These are phyloP conservation scores for Ganaspis sp. DNA, from an alignment of 1,140 invertebrate species.

Conservation along the genomic window DNA sequence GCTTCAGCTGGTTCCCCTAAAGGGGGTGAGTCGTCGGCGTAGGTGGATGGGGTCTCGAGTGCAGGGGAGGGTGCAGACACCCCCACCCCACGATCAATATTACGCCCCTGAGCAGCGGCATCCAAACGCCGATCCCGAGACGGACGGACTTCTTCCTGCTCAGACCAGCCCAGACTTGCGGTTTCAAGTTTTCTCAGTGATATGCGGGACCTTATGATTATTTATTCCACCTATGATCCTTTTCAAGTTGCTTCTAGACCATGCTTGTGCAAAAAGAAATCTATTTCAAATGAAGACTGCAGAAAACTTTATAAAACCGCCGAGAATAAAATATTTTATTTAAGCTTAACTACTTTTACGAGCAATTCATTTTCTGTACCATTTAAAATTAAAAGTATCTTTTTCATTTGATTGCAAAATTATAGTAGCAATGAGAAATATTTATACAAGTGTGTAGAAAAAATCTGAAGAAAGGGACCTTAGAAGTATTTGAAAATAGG, in stretches of 20 bases:
- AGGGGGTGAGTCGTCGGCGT: conserved; percentile 34
- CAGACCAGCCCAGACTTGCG: conserved; percentile 57
- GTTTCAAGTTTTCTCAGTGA: conserved; percentile 60
- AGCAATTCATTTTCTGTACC: too few relatives aligned
- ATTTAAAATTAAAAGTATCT: too few relatives aligned
- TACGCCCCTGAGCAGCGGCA: conserved; percentile 71
- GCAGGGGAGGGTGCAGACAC: conserved; percentile 68
- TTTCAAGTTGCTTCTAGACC: neutral
- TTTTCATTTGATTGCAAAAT: too few relatives aligned
- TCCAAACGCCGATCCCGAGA: conserved; percentile 71
- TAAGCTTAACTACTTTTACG: too few relatives aligned
- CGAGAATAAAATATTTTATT: too few relatives aligned
- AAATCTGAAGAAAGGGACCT: too few relatives aligned
- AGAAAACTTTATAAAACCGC: too few relatives aligned
- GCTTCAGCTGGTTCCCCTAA: conserved; percentile 64
- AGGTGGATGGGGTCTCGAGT: conserved; percentile 45
- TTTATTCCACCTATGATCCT: neutral
- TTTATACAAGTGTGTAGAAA: too few relatives aligned
- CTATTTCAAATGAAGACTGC: too few relatives aligned
- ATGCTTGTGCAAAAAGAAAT: too few relatives aligned
- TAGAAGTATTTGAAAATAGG: too few relatives aligned
- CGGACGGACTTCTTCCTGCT: conserved; percentile 69
- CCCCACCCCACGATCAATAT: conserved; percentile 74
- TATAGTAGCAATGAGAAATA: too few relatives aligned
- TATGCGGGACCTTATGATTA: conserved; percentile 11